Evolutionary conservation across 2,113 vertebrate genomes (phyloP).

Genomic region (Procavia capensis): DNA sequence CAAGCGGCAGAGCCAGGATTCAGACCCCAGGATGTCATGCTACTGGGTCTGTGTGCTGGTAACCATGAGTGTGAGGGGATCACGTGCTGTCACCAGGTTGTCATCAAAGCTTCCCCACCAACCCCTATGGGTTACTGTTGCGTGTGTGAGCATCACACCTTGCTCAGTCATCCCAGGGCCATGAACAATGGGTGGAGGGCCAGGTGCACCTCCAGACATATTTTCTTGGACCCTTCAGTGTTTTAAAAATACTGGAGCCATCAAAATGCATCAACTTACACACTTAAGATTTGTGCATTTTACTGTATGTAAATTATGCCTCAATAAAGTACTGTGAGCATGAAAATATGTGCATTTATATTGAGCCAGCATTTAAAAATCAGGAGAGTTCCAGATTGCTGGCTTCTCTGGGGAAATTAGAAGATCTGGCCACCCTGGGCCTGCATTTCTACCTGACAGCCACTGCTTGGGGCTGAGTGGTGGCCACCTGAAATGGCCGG

Average conservation of each 20-base stretch:
- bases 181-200: not conserved
- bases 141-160: not conserved
- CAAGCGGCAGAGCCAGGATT: not conserved
- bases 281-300: slow-evolving; percentile 69
- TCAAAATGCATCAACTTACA: slow-evolving; percentile 74
- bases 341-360: slow-evolving; percentile 69
- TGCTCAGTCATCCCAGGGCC: not conserved
- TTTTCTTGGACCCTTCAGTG: slow-evolving; percentile 61
- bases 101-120: not conserved
- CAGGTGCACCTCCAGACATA: not conserved
- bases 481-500: not conserved
- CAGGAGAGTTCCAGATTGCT: slow-evolving; percentile 64
- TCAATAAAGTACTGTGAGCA: slow-evolving; percentile 47
- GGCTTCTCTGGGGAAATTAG: slow-evolving; percentile 53
- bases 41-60: not conserved
- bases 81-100: too few species aligned
- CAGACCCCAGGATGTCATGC: not conserved
- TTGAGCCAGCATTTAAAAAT: slow-evolving; percentile 69
- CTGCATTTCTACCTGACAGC: not conserved
- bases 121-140: accelerated
- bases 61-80: accelerated
- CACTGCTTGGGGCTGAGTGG: slow-evolving; percentile 21
- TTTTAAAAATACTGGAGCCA: slow-evolving; percentile 80
- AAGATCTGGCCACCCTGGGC: slow-evolving; percentile 43
- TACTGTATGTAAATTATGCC: slow-evolving; percentile 71